Evolutionary conservation across 2,797 vertebrate genomes (phyloP).

Genomic region (Gobio occitaniae): DNA sequence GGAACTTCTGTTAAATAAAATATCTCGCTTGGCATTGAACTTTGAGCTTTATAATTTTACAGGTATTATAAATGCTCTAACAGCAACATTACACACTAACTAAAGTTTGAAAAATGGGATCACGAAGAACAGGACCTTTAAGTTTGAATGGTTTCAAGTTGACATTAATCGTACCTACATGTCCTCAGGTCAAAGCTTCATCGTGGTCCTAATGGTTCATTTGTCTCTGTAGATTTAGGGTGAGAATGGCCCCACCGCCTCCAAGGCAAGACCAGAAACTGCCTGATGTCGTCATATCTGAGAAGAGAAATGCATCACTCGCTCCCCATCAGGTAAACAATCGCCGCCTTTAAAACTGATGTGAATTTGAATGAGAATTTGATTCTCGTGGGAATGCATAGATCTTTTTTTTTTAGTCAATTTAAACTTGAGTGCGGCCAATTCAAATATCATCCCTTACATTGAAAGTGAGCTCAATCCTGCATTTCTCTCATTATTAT

Average conservation of each 20-base stretch:
- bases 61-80: too few species aligned
- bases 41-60: too few species aligned
- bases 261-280: constrained; percentile 81
- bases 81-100: too few species aligned
- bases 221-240: constrained; percentile 71
- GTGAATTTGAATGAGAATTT: too few species aligned
- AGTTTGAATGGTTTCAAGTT: background rate
- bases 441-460: background rate
- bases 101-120: too few species aligned
- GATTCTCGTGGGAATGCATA: background rate
- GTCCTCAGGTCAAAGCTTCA: background rate
- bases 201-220: background rate
- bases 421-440: background rate
- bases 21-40: too few species aligned
- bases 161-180: background rate
- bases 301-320: constrained; percentile 76
- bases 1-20: too few species aligned
- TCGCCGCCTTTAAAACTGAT: background rate
- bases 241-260: constrained; percentile 65
- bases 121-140: too few species aligned
- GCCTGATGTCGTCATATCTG: constrained; percentile 84
- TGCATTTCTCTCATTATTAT: background rate
- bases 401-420: too few species aligned
- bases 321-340: constrained; percentile 80
- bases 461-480: background rate